These are phyloP conservation scores for Diachasma alloeum DNA, from an alignment of 1,140 invertebrate species.

Conservation along the genomic window DNA sequence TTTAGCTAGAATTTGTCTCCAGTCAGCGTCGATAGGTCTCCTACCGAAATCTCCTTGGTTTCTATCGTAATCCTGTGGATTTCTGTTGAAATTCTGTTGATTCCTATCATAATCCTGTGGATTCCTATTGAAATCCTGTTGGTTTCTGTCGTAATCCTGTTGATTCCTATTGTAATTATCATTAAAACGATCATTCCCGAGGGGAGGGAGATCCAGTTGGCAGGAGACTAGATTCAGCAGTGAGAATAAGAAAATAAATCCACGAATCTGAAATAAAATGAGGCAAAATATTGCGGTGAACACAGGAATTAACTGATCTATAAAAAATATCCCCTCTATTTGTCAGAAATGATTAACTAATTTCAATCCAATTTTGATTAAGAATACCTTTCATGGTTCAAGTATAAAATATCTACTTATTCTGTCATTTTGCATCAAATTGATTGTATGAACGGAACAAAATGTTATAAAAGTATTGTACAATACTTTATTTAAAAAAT, in stretches of 20 bases:
- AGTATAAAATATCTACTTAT: too few species aligned
- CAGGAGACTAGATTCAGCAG: conserved; percentile 30
- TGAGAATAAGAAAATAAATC: conserved; percentile 23
- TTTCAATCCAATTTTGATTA: too few species aligned
- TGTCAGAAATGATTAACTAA: too few species aligned
- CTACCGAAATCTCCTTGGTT: conserved; percentile 1
- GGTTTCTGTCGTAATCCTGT: conserved; percentile 43
- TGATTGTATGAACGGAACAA: too few species aligned
- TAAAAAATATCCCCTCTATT: too few species aligned
- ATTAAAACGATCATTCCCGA: conserved; percentile 39
- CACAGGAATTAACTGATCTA: too few species aligned
- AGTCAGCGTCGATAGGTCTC: conserved; percentile 42
- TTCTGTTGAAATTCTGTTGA: conserved; percentile 17
- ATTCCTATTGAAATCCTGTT: conserved; percentile 23
- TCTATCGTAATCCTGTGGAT: neutral
- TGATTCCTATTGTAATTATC: conserved; percentile 5
- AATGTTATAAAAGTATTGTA: too few species aligned
- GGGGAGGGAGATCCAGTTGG: conserved; percentile 56
- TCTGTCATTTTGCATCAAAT: too few species aligned
- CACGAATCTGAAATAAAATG: neutral
- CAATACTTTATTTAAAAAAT: too few species aligned
- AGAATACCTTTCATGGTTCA: too few species aligned
- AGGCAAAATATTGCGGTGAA: neutral
- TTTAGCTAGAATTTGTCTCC: conserved; percentile 68
- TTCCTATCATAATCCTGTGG: neutral